Conservation (phyloP, 53 echinoderm and acorn worm species). For the Temnopleurus reevesii region DNA sequence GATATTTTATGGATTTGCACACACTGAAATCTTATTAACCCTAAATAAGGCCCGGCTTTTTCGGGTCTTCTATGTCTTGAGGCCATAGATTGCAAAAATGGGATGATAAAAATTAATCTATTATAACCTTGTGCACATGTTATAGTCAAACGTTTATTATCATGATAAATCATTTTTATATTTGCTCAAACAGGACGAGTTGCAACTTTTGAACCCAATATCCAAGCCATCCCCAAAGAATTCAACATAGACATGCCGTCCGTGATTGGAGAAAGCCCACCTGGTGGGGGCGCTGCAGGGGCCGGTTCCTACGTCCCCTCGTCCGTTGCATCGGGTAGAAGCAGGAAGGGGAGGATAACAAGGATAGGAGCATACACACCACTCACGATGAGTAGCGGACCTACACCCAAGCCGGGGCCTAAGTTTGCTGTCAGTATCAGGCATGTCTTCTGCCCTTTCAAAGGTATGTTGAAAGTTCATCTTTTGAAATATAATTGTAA, state of each 20-base stretch:
- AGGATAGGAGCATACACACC: conserved; percentile 36
- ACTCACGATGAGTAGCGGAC: background rate
- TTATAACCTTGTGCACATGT: too few species aligned
- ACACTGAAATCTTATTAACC: too few species aligned
- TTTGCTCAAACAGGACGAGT: conserved; percentile 80
- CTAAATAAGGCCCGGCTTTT: too few species aligned
- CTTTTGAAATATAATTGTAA: too few species aligned
- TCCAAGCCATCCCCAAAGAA: conserved; percentile 95
- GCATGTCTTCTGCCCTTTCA: conserved; percentile 89
- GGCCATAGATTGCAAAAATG: too few species aligned
- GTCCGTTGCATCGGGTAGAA: conserved; percentile 6
- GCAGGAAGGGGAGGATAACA: conserved; percentile 35
- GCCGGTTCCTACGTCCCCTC: background rate
- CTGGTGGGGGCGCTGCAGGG: conserved; percentile 45
- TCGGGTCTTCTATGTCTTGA: too few species aligned
- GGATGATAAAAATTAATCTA: too few species aligned
- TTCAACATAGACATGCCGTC: conserved; percentile 96
- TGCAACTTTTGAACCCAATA: conserved; percentile 85
- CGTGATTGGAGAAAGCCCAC: conserved; percentile 92
- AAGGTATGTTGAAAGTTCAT: conserved; percentile 77
- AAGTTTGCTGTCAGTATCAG: conserved; percentile 84
- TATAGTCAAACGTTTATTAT: too few species aligned
- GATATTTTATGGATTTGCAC: too few species aligned
- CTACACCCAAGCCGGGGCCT: conserved; percentile 56
- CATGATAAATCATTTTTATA: too few species aligned